Evolutionary conservation across 2,888 invertebrate genomes (phyloP).

Genomic region (Aricia artaxerxes): DNA sequence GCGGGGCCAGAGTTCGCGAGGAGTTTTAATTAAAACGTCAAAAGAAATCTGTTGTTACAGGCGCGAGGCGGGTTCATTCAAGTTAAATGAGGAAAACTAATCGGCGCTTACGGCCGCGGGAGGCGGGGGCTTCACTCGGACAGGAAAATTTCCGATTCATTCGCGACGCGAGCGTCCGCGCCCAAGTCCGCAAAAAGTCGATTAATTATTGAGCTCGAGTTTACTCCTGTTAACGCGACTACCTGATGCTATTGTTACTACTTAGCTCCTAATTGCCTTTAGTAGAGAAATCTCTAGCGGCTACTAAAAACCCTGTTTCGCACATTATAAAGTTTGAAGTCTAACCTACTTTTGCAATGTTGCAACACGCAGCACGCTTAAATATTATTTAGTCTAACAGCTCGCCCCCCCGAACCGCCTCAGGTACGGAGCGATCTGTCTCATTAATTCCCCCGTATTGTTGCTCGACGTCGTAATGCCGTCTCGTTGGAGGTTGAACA

Average conservation of each 20-base stretch:
- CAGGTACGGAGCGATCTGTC: background rate
- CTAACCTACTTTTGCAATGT: background rate
- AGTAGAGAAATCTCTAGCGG: background rate
- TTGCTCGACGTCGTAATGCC: background rate
- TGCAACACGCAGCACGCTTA: background rate
- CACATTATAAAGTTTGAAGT: background rate
- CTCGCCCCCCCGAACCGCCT: background rate
- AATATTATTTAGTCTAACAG: background rate
- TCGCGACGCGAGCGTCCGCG: background rate
- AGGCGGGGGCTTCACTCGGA: background rate
- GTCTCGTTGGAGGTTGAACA: background rate
- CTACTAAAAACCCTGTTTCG: background rate
- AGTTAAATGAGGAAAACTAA: conserved; percentile 7
- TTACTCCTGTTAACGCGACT: background rate
- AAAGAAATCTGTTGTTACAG: conserved; percentile 12
- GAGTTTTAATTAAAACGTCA: conserved; percentile 19
- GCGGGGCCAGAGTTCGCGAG: background rate
- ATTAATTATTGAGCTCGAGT: background rate
- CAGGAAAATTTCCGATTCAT: background rate
- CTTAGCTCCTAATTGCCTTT: background rate
- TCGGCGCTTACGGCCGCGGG: background rate
- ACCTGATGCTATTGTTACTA: background rate
- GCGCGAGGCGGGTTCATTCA: background rate
- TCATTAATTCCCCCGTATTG: background rate
- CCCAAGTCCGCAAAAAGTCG: background rate